phyloP scores from a whole-genome alignment of 1,140 invertebrate species.

The Apocrypta bakeri region DNA sequence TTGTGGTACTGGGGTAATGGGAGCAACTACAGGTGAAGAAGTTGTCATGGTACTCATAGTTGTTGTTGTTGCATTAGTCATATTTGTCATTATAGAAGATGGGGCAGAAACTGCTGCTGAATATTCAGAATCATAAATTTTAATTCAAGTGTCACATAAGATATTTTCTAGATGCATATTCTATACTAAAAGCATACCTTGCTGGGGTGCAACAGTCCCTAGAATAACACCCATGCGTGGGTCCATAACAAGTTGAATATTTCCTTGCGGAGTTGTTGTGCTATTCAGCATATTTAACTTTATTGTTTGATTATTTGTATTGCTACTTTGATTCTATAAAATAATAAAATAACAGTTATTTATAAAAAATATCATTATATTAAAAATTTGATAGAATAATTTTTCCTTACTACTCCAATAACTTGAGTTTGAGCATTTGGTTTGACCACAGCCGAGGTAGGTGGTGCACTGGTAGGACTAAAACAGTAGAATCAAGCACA shows the following conservation, averaged over 20 bases:
- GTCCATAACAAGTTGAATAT: constrained; percentile 76
- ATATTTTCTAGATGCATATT: not conserved
- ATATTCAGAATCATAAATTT: constrained; percentile 31
- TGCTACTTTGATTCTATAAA: constrained; percentile 55
- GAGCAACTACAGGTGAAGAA: constrained; percentile 48
- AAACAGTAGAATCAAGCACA: constrained; percentile 48
- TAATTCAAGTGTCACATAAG: not conserved
- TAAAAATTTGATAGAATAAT: not conserved
- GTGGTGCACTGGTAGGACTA: constrained; percentile 59
- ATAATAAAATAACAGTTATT: constrained; percentile 10
- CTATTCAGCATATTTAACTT: constrained; percentile 71
- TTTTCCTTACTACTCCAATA: constrained; percentile 63
- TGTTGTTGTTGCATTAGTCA: constrained; percentile 44
- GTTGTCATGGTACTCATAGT: constrained; percentile 47
- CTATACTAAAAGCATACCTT: constrained; percentile 57
- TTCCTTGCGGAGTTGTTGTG: constrained; percentile 64
- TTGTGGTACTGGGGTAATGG: constrained; percentile 51
- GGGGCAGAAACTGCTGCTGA: constrained; percentile 52
- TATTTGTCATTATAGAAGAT: constrained; percentile 46
- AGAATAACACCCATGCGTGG: constrained; percentile 73
- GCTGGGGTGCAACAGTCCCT: constrained; percentile 68
- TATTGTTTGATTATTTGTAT: constrained; percentile 64
- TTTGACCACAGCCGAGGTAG: constrained; percentile 56
- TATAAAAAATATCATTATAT: not conserved
- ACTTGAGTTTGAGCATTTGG: constrained; percentile 59